Evolutionary conservation across 1,140 invertebrate genomes (phyloP).

Genomic region (Hyposmocoma kahamanoa): DNA sequence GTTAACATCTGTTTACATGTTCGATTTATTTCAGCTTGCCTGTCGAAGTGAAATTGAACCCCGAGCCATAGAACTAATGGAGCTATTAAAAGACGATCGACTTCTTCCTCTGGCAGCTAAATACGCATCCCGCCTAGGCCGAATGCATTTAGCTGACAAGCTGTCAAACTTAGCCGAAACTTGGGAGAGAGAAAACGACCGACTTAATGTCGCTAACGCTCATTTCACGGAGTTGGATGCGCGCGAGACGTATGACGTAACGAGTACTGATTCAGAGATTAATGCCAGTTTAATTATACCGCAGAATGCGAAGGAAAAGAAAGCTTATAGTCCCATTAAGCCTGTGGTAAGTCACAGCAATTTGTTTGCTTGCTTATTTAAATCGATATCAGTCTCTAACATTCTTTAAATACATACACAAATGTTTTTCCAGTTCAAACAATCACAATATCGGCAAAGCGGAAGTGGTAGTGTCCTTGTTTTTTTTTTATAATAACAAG

Average conservation of each 20-base stretch:
- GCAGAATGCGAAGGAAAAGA: slow-evolving; percentile 48
- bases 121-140: slow-evolving; percentile 86
- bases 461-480: too few species aligned
- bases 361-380: too few species aligned
- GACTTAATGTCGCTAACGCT: slow-evolving; percentile 31
- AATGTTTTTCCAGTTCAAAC: too few species aligned
- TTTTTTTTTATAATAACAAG: too few species aligned
- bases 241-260: slow-evolving; percentile 61
- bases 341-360: slow-evolving; percentile 55
- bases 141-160: slow-evolving; percentile 85
- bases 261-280: slow-evolving; percentile 37
- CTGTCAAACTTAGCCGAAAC: slow-evolving; percentile 63
- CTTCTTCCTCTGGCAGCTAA: slow-evolving; percentile 89
- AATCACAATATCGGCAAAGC: too few species aligned
- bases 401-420: too few species aligned
- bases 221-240: slow-evolving; percentile 50
- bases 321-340: slow-evolving; percentile 47
- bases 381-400: too few species aligned
- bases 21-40: slow-evolving; percentile 79
- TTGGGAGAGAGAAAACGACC: slow-evolving; percentile 47
- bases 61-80: slow-evolving; percentile 89
- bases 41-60: slow-evolving; percentile 89
- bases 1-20: too few species aligned
- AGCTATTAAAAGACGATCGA: slow-evolving; percentile 84
- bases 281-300: slow-evolving; percentile 63